A percentile compares a stretch with the other conserved stretches of the same genome.
Conservation (phyloP, 2,797 vertebrate species). For the Tauraco hartlaubi region DNA sequence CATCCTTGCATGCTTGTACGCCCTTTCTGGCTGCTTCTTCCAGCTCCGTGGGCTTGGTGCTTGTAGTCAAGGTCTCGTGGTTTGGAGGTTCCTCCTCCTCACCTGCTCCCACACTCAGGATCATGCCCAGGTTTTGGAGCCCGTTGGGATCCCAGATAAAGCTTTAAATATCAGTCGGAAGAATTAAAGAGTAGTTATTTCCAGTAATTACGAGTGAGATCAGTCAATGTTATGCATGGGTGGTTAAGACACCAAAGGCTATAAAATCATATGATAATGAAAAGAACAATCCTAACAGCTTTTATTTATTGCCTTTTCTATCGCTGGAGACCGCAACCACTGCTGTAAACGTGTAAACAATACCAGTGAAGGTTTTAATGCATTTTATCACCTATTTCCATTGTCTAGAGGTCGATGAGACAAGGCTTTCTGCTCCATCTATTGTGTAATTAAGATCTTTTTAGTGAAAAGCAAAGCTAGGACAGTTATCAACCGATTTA, state of each 20-base stretch:
- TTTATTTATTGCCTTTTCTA: constrained; percentile 74
- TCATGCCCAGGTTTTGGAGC: not conserved
- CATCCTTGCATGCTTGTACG: not conserved
- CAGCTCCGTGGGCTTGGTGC: not conserved
- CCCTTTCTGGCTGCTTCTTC: not conserved
- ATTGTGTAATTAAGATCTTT: constrained; percentile 82
- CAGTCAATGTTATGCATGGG: constrained; percentile 60
- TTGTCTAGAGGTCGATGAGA: constrained; percentile 69
- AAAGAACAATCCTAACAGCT: constrained; percentile 60
- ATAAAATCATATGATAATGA: constrained; percentile 71
- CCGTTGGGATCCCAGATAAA: not conserved
- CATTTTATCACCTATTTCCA: constrained; percentile 46
- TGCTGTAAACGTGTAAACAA: constrained; percentile 65
- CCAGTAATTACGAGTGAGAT: constrained; percentile 62
- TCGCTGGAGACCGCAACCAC: constrained; percentile 39
- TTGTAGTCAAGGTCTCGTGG: not conserved
- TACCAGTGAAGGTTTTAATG: constrained; percentile 56
- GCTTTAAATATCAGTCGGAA: constrained; percentile 2
- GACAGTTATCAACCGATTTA: constrained; percentile 78
- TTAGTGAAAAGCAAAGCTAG: constrained; percentile 71
- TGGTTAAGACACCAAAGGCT: constrained; percentile 56
- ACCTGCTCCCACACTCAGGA: not conserved
- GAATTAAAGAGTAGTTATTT: constrained; percentile 66
- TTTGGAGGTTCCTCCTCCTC: not conserved
- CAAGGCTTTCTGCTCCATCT: constrained; percentile 56